These are phyloP conservation scores for Calyptomena viridis DNA, from an alignment of 2,113 vertebrate genomes.

Conservation along the genomic window DNA sequence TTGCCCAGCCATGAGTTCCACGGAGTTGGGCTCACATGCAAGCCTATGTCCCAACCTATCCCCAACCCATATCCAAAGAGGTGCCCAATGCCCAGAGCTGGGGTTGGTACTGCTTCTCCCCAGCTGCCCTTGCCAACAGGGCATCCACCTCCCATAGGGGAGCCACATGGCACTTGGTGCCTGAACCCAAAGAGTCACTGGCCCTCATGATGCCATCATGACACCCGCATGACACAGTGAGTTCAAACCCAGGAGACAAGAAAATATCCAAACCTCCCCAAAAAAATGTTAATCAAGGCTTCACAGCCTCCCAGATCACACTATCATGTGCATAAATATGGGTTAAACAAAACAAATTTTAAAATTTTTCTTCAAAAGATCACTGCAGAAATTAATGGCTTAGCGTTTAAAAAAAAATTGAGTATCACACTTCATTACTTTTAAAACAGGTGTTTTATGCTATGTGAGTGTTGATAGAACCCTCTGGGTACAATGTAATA, in stretches of 20 bases:
- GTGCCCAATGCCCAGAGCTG: neutral
- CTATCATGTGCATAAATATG: neutral
- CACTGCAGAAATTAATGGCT: neutral
- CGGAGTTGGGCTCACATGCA: rapidly evolving
- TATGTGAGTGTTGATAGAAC: neutral
- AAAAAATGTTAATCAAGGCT: neutral
- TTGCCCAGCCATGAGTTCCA: neutral
- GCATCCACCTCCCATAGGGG: rapidly evolving
- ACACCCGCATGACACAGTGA: neutral
- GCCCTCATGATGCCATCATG: neutral
- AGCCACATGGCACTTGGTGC: rapidly evolving
- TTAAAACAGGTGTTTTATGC: neutral
- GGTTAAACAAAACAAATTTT: neutral
- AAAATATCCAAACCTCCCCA: neutral
- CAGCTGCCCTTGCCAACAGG: neutral
- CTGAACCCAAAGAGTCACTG: neutral
- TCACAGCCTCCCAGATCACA: neutral
- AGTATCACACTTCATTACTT: neutral
- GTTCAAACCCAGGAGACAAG: neutral
- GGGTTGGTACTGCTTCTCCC: neutral
- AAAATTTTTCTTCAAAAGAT: neutral
- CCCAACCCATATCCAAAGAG: neutral
- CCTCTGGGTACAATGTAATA: neutral
- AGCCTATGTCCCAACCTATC: neutral
- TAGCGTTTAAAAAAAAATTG: neutral